phyloP scores from a whole-genome alignment of 1,140 invertebrate genomes.

The Platyscapa corneri region DNA sequence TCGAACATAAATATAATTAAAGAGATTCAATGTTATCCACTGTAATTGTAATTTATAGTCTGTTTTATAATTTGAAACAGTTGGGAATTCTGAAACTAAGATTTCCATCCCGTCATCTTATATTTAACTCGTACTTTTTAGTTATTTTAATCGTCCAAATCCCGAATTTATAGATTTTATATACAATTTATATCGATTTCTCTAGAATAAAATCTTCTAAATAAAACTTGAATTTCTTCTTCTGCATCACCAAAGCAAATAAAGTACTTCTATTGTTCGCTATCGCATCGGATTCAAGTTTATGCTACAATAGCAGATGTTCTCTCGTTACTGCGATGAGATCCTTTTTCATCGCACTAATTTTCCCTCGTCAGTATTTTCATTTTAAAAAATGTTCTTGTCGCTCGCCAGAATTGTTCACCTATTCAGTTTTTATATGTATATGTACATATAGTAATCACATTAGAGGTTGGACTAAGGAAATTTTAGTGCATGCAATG shows the following conservation, averaged over 20 bases:
- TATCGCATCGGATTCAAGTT: background rate
- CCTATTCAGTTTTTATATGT: background rate
- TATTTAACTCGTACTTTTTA: no score
- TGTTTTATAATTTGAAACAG: no score
- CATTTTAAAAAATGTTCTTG: background rate
- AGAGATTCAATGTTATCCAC: no score
- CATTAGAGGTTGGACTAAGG: background rate
- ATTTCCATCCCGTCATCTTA: no score
- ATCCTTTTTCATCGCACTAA: background rate
- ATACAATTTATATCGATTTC: no score
- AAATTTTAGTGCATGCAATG: background rate
- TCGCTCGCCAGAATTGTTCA: background rate
- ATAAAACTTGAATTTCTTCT: background rate
- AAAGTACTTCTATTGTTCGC: background rate
- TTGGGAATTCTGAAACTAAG: no score
- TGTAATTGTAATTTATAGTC: no score
- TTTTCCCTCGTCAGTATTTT: background rate
- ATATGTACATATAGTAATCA: background rate
- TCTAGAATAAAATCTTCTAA: no score
- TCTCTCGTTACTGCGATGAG: background rate
- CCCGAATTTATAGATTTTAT: no score
- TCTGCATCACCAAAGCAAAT: background rate
- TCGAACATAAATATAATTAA: no score
- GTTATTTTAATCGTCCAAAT: no score
- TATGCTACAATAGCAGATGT: background rate